phyloP scores from a whole-genome alignment of 1,140 invertebrate species.

The Tribolium castaneum region DNA sequence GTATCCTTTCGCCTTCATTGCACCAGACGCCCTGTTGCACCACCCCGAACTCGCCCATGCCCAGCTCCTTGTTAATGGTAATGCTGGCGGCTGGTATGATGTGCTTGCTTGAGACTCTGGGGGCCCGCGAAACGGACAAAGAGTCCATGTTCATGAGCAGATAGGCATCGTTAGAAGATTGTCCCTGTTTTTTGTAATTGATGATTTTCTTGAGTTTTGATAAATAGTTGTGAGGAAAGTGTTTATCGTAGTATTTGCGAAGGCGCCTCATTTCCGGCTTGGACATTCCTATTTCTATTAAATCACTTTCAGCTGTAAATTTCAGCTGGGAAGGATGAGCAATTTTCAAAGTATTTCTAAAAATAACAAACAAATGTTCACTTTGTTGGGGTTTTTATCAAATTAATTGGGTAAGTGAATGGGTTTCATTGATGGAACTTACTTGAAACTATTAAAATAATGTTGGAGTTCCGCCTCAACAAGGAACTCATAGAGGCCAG shows the following conservation, averaged over 20 bases:
- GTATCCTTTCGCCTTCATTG: slow-evolving; percentile 90
- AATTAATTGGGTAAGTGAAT: slow-evolving; percentile 50
- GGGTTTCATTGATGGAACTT: slow-evolving; percentile 53
- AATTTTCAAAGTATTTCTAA: slow-evolving; percentile 81
- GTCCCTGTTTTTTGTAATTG: slow-evolving; percentile 70
- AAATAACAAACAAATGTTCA: slow-evolving; percentile 53
- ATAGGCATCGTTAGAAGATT: slow-evolving; percentile 57
- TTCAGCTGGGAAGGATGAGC: slow-evolving; percentile 95
- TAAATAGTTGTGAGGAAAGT: slow-evolving; percentile 92
- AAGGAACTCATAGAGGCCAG: slow-evolving; percentile 89
- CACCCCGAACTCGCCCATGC: slow-evolving; percentile 96
- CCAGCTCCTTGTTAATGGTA: slow-evolving; percentile 93
- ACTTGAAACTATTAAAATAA: slow-evolving; percentile 80
- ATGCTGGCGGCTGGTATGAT: slow-evolving; percentile 96
- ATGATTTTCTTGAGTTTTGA: slow-evolving; percentile 88
- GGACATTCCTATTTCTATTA: slow-evolving; percentile 92
- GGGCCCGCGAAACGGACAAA: slow-evolving; percentile 54
- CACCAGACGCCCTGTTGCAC: slow-evolving; percentile 99
- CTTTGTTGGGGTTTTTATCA: slow-evolving; percentile 48
- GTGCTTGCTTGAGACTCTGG: slow-evolving; percentile 87
- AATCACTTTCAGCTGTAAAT: slow-evolving; percentile 94
- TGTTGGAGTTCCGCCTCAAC: slow-evolving; percentile 91
- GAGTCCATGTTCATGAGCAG: slow-evolving; percentile 54
- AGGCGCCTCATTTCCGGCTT: slow-evolving; percentile 94
- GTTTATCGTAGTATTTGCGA: slow-evolving; percentile 93